Conservation (phyloP, 2,888 invertebrate genomes). For the Myathropa florea region DNA sequence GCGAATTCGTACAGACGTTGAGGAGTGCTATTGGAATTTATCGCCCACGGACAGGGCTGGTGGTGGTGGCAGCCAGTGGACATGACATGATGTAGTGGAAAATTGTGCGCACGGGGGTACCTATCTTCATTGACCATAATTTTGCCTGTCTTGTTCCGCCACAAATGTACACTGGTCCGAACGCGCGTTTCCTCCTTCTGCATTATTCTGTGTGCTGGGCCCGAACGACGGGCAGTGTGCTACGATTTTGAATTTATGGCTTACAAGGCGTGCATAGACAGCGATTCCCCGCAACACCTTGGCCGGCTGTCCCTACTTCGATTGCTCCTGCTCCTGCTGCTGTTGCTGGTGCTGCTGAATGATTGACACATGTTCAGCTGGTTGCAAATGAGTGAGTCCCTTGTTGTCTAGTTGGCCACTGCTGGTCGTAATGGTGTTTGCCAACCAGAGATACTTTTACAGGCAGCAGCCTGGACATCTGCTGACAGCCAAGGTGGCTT, state of each 20-base stretch:
- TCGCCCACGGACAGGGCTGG: conserved; percentile 67
- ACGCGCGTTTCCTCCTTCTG: conserved; percentile 61
- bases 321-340: not conserved
- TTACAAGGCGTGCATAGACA: conserved; percentile 55
- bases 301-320: not conserved
- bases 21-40: conserved; percentile 69
- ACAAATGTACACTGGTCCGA: conserved; percentile 43
- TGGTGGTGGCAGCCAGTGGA: conserved; percentile 34
- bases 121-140: conserved; percentile 67
- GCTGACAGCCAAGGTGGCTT: conserved; percentile 48
- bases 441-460: conserved; percentile 31
- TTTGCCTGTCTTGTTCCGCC: conserved; percentile 67
- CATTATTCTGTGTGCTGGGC: conserved; percentile 10
- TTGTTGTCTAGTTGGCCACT: conserved; percentile 40
- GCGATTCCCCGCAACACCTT: conserved; percentile 61
- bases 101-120: conserved; percentile 50
- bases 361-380: conserved; percentile 69
- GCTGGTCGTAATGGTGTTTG: conserved; percentile 26
- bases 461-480: conserved; percentile 54
- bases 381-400: conserved; percentile 57
- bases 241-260: conserved; percentile 67
- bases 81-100: conserved; percentile 69
- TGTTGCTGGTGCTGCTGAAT: conserved; percentile 32
- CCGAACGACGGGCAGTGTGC: conserved; percentile 19
- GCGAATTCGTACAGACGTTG: conserved; percentile 52